These are phyloP conservation scores for Lepidotrigona ventralis DNA, from an alignment of 1,140 invertebrate genomes.

Conservation along the genomic window DNA sequence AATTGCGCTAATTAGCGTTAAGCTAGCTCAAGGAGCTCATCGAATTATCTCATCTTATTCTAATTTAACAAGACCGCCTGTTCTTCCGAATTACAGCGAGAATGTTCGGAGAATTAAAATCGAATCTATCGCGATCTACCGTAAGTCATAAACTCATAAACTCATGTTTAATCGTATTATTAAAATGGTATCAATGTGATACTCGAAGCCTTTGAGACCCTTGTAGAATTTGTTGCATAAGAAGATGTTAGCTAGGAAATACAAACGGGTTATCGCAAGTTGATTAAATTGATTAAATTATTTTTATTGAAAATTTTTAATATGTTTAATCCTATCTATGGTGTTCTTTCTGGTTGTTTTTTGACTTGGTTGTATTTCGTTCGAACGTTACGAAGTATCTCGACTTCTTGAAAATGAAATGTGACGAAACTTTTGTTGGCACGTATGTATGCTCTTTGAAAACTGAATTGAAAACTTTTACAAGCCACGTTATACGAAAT, in stretches of 20 bases:
- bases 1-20: conserved; percentile 44
- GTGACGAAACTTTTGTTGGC: neutral
- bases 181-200: neutral
- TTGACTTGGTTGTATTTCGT: neutral
- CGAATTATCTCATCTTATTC: conserved; percentile 21
- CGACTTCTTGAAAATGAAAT: neutral
- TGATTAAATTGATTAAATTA: neutral
- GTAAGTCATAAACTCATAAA: too few relatives aligned
- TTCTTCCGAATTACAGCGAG: neutral
- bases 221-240: neutral
- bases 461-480: too few relatives aligned
- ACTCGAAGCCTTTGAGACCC: neutral
- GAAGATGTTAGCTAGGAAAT: neutral
- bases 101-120: too few relatives aligned
- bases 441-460: neutral
- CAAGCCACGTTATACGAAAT: too few relatives aligned
- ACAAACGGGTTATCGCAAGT: neutral
- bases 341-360: neutral
- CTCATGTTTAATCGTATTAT: neutral
- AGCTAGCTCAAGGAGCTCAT: conserved; percentile 10
- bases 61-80: neutral
- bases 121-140: neutral
- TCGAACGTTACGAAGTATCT: neutral
- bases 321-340: neutral
- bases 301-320: rapidly evolving